These are phyloP conservation scores for Ardeotis arabs DNA, from an alignment of 2,113 vertebrate genomes.

Conservation along the genomic window DNA sequence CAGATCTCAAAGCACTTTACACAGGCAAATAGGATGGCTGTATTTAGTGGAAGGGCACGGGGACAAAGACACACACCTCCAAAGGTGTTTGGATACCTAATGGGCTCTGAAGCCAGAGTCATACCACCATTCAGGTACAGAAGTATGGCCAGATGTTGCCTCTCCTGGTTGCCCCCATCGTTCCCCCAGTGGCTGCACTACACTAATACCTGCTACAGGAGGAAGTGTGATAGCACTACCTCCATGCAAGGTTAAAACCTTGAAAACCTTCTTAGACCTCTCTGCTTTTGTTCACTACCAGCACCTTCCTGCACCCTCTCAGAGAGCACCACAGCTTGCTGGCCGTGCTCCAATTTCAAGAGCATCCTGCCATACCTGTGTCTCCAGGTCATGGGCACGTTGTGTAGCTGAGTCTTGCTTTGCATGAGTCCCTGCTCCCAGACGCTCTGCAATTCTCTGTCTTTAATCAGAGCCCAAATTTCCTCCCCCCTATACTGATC, in stretches of 20 bases:
- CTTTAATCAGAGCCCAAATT: neutral
- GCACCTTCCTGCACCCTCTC: neutral
- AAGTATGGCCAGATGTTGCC: neutral
- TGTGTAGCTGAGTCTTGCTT: neutral
- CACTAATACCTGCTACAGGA: neutral
- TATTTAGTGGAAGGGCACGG: neutral
- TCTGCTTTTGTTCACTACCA: neutral
- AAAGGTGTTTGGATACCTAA: neutral
- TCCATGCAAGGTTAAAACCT: neutral
- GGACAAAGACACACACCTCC: neutral
- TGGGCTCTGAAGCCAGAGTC: neutral
- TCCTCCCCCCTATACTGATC: neutral
- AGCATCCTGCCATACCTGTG: neutral
- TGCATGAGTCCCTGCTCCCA: neutral
- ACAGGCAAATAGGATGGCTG: neutral
- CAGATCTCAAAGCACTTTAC: neutral
- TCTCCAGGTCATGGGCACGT: rapidly evolving
- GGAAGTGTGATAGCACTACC: rapidly evolving
- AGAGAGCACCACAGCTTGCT: neutral
- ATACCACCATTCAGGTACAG: neutral
- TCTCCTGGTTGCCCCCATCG: neutral
- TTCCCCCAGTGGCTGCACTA: neutral
- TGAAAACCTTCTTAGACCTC: neutral
- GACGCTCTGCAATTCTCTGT: neutral
- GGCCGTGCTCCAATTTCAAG: neutral